Conservation (phyloP, 2,888 invertebrate species). For the Congeria kusceri region DNA sequence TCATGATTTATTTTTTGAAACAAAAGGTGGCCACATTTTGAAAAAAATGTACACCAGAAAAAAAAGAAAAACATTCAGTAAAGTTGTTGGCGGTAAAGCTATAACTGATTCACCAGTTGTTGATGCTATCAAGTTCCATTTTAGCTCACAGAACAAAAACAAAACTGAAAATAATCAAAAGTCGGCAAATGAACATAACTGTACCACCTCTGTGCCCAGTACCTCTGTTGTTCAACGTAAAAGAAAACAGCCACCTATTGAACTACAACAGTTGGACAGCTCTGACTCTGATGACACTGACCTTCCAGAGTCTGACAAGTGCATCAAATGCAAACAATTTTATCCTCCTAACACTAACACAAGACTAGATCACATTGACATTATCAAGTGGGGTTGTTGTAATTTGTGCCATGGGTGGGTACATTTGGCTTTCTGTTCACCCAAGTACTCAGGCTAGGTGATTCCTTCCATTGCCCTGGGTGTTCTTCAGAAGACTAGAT, state of each 20-base stretch:
- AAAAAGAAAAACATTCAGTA: slow-evolving; percentile 9
- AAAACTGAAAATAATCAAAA: too few relatives aligned
- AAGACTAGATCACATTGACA: neutral
- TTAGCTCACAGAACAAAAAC: too few relatives aligned
- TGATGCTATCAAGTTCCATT: too few relatives aligned
- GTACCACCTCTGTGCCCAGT: neutral
- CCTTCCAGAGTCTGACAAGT: slow-evolving; percentile 3
- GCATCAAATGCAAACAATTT: neutral
- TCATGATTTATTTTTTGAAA: neutral
- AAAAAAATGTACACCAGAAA: slow-evolving; percentile 3
- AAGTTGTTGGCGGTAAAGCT: slow-evolving; percentile 12
- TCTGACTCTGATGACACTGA: slow-evolving; percentile 9
- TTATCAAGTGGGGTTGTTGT: neutral
- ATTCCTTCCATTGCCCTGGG: neutral
- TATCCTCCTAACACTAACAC: neutral
- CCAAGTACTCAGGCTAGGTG: neutral
- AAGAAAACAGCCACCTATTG: too few relatives aligned
- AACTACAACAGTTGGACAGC: too few relatives aligned
- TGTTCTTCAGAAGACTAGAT: too few relatives aligned
- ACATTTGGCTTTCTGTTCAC: slow-evolving; percentile 4
- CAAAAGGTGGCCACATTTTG: slow-evolving; percentile 6
- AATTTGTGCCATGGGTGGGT: slow-evolving; percentile 9
- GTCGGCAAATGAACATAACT: too few relatives aligned
- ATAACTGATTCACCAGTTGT: neutral
- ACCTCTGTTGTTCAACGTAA: neutral